These are phyloP conservation scores for Myioborus melanocephalus DNA, from an alignment of 2,797 vertebrate species.

Conservation along the genomic window DNA sequence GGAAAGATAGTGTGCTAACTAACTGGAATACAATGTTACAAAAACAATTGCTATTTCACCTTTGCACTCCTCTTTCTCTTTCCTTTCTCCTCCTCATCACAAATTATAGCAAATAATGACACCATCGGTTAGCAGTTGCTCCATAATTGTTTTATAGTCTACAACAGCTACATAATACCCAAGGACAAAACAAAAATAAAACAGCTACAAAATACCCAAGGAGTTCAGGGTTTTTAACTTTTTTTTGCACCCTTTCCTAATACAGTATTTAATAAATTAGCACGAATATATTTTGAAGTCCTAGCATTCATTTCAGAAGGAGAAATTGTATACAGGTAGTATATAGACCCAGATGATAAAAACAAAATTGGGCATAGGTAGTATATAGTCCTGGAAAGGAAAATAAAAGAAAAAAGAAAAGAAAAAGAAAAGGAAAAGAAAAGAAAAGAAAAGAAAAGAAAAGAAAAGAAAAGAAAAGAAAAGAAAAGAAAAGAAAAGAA, in stretches of 20 bases:
- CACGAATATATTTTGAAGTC: background rate
- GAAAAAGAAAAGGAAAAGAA: background rate
- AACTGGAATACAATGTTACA: background rate
- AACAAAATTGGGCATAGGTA: background rate
- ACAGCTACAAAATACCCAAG: background rate
- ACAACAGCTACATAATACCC: background rate
- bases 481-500: too few species aligned
- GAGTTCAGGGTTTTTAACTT: background rate
- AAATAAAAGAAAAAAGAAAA: background rate
- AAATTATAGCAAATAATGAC: background rate
- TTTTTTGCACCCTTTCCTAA: background rate
- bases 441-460: background rate
- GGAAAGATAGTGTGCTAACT: background rate
- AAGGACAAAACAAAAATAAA: background rate
- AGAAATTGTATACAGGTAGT: background rate
- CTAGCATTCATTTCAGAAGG: background rate
- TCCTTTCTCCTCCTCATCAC: background rate
- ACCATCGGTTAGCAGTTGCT: background rate
- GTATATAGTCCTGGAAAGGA: background rate
- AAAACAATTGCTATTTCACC: background rate
- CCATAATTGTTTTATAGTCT: background rate
- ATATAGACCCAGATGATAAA: background rate
- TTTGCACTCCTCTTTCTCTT: background rate
- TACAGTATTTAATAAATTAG: background rate
- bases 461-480: background rate